These are phyloP conservation scores for Ochotona princeps DNA, from an alignment of 2,113 vertebrate genomes.

Conservation along the genomic window DNA sequence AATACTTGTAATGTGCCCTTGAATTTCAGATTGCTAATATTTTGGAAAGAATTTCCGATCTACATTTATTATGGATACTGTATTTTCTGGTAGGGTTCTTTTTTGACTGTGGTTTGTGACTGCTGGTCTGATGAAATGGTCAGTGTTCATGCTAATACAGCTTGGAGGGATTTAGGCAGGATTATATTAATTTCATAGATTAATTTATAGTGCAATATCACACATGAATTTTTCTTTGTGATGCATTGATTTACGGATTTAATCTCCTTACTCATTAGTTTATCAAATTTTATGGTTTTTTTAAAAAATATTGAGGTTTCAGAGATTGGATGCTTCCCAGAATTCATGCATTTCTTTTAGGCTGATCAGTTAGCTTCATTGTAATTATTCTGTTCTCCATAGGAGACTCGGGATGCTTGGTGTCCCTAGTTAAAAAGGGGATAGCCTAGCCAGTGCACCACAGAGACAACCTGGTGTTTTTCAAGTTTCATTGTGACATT, in stretches of 20 bases:
- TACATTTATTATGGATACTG: not conserved
- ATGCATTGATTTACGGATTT: not conserved
- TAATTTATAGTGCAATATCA: not conserved
- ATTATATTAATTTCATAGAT: not conserved
- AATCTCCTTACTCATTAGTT: not conserved
- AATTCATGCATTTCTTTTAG: not conserved
- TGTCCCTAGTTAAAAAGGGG: no score
- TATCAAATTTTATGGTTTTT: not conserved
- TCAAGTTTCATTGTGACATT: not conserved
- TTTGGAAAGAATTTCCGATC: not conserved
- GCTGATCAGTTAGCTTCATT: not conserved
- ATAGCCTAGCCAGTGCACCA: no score
- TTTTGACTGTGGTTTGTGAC: not conserved
- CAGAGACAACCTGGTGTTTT: not conserved
- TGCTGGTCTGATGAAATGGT: not conserved
- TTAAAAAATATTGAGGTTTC: not conserved
- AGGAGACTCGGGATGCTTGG: no score
- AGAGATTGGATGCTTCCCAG: not conserved
- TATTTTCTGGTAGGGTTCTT: not conserved
- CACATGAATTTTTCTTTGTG: not conserved
- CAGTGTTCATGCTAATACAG: not conserved
- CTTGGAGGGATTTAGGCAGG: not conserved
- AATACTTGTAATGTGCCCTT: not conserved
- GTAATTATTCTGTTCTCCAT: not conserved
- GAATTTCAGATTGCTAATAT: not conserved